phyloP scores from a whole-genome alignment of 2,888 invertebrate genomes.

The Melanotus villosus region DNA sequence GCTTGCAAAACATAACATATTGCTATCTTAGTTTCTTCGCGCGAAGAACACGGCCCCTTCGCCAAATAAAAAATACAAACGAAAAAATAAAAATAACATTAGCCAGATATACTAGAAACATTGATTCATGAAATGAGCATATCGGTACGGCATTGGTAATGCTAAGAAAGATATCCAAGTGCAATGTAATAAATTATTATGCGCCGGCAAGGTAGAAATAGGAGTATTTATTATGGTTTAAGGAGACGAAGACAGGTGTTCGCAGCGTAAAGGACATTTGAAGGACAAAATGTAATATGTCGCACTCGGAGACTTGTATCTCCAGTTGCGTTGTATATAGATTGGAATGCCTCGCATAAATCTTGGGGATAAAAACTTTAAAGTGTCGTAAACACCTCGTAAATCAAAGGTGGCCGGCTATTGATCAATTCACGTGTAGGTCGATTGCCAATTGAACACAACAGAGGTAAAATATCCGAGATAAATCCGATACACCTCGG shows the following conservation, averaged over 20 bases:
- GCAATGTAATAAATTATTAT: constrained; percentile 8
- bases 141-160: constrained; percentile 33
- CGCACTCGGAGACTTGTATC: constrained; percentile 44
- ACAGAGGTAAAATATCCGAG: constrained; percentile 32
- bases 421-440: constrained; percentile 57
- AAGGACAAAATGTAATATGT: constrained; percentile 41
- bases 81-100: constrained; percentile 1
- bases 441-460: constrained; percentile 49
- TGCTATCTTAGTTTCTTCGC: constrained; percentile 20
- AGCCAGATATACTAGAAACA: constrained; percentile 23
- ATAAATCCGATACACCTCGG: constrained; percentile 25
- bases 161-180: constrained; percentile 16
- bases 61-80: no score
- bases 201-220: constrained; percentile 24
- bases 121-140: constrained; percentile 38
- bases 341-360: constrained; percentile 50
- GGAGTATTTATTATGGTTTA: constrained; percentile 34
- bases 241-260: constrained; percentile 39
- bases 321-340: constrained; percentile 48
- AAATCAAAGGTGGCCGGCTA: constrained; percentile 57
- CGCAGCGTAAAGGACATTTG: constrained; percentile 30
- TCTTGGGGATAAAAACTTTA: constrained; percentile 47
- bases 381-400: constrained; percentile 57
- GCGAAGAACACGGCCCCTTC: neutral
- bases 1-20: constrained; percentile 30